phyloP scores from a whole-genome alignment of 2,888 invertebrate genomes.

The Drosophila siamana region DNA sequence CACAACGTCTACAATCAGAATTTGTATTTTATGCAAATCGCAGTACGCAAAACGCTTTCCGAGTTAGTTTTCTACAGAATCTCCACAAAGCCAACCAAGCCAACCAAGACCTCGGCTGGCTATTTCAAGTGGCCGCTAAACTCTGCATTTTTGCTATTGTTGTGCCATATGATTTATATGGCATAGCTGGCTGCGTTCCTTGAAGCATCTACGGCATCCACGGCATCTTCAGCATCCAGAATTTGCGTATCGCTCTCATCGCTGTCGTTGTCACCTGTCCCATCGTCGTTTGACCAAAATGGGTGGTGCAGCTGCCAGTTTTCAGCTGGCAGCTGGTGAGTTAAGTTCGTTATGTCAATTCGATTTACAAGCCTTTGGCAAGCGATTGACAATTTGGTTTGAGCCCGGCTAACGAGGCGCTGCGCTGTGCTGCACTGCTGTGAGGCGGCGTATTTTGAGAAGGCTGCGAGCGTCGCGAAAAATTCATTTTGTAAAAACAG shows the following conservation, averaged over 20 bases:
- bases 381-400: conserved; percentile 74
- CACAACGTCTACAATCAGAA: conserved; percentile 55
- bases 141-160: conserved; percentile 57
- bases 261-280: conserved; percentile 19
- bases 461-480: conserved; percentile 25
- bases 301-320: conserved; percentile 26
- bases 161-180: conserved; percentile 67
- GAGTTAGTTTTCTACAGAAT: conserved; percentile 58
- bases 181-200: conserved; percentile 10
- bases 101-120: not conserved
- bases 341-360: conserved; percentile 79
- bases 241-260: conserved; percentile 14
- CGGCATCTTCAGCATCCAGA: too few species aligned
- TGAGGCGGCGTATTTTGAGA: too few species aligned
- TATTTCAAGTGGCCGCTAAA: conserved; percentile 50
- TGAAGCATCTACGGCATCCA: conserved; percentile 24
- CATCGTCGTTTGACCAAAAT: conserved; percentile 9
- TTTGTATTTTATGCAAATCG: conserved; percentile 76
- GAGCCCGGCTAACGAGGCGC: conserved; percentile 12
- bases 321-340: conserved; percentile 14
- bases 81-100: conserved; percentile 36
- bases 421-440: too few species aligned
- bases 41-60: not conserved
- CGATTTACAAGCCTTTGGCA: conserved; percentile 75
- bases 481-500: conserved; percentile 50